These are phyloP conservation scores for Neotoxoptera formosana DNA, from an alignment of 1,140 invertebrate genomes.

Conservation along the genomic window DNA sequence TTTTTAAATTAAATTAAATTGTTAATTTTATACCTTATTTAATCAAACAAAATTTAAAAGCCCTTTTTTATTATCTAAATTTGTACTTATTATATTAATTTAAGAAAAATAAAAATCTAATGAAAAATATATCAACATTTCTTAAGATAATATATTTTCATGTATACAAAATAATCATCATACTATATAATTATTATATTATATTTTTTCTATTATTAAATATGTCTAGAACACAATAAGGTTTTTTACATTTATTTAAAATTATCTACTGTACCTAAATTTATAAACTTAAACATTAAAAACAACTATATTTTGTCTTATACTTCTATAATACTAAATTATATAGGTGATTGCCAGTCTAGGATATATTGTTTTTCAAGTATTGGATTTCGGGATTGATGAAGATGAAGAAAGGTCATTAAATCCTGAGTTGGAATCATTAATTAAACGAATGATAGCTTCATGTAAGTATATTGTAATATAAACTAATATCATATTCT, in stretches of 20 bases:
- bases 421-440: conserved; percentile 81
- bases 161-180: no score
- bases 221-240: background rate
- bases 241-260: background rate
- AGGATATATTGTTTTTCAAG: conserved; percentile 83
- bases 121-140: no score
- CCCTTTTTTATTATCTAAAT: background rate
- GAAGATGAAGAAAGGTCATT: conserved; percentile 86
- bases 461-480: conserved; percentile 65
- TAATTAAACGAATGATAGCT: conserved; percentile 84
- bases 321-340: conserved; percentile 58
- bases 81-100: no score
- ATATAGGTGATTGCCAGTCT: conserved; percentile 81
- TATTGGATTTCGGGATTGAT: conserved; percentile 85
- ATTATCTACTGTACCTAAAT: no score
- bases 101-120: no score
- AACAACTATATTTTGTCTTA: background rate
- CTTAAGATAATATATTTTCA: no score
- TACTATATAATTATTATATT: no score
- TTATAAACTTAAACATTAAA: background rate
- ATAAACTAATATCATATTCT: no score
- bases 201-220: background rate
- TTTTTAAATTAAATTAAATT: background rate
- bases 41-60: background rate
- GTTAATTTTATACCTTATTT: background rate